Base-by-base conservation (phyloP, 2,888 invertebrate species). In the Theodoxus fluviatilis region DNA sequence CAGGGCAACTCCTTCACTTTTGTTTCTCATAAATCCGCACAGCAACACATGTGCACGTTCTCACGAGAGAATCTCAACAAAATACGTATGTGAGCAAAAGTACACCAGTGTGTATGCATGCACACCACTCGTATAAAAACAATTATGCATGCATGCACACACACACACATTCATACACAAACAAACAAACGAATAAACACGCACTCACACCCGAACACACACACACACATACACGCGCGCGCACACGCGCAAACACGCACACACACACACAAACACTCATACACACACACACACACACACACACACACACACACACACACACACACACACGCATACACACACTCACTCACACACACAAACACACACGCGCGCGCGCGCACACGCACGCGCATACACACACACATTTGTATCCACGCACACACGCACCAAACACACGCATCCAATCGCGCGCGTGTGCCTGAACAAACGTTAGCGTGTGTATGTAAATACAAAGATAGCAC, bases 121-220 rank as follows among this genome's bases (percentile, higher is more conserved):
- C 43, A 6, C 9, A n/a, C 4, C 52, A 52, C 52, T 7, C 52
- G 22, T 25, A 52, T n/a, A 52, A 7, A n/a, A 7, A 52, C 52
- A 52, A 15, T n/a, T n/a, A 52, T 52, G 52, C 52, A 52, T n/a
- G 22, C 52, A n/a, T 25, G 52, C 52, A n/a, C 52, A 25, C 52
- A 52, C 52, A 52, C 52, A 52, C 52, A 52, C 52, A 52, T 25
- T n/a, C 52, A 52, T 25, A 52, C 52, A 52, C 52, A 52, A 18
- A 52, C 52, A 52, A 18, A 52, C 52, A 52, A 18, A 52, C 52
- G 22, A 18, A 52, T 25, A 52, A 18, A 15, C 52, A 52, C 52
- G 22, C 52, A 52, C 22, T n/a, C 52, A 52, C 52, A 52, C 52
- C 15, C 52, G 22, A 6, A 52, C 52, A 52, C 52, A 52, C 52